These are phyloP conservation scores for Yoshiicerus persimilis DNA, from an alignment of 1,140 invertebrate species.

Conservation along the genomic window DNA sequence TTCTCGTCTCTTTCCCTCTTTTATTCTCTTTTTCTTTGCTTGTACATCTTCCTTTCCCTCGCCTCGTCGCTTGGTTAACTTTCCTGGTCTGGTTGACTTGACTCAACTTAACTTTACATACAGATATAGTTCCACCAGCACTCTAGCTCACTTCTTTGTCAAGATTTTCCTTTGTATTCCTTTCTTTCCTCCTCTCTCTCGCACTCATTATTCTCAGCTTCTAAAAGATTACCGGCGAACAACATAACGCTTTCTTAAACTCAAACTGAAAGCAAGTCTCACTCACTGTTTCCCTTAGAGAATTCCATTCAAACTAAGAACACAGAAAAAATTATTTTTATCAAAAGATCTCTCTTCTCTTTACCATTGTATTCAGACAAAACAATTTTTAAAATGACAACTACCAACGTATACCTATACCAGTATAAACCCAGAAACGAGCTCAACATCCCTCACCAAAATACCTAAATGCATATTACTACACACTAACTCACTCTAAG, in stretches of 20 bases:
- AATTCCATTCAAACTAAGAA: background rate
- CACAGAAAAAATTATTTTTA: background rate
- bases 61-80: background rate
- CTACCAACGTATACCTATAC: background rate
- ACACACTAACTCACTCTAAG: background rate
- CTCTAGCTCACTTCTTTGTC: background rate
- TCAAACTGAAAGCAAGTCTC: background rate
- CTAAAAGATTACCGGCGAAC: background rate
- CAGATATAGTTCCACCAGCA: background rate
- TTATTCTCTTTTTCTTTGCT: background rate
- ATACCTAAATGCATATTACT: background rate
- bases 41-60: background rate
- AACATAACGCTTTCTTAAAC: constrained; percentile 1
- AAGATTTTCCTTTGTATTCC: background rate
- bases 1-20: background rate
- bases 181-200: background rate
- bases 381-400: background rate
- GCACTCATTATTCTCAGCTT: constrained; percentile 12
- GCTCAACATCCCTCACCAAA: background rate
- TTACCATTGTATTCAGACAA: background rate
- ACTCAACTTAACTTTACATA: background rate
- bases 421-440: background rate
- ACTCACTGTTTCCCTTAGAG: background rate
- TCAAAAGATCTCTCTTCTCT: background rate
- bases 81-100: background rate